Evolutionary conservation across 2,888 invertebrate species (phyloP).

Genomic region (Sarcophaga carnaria): DNA sequence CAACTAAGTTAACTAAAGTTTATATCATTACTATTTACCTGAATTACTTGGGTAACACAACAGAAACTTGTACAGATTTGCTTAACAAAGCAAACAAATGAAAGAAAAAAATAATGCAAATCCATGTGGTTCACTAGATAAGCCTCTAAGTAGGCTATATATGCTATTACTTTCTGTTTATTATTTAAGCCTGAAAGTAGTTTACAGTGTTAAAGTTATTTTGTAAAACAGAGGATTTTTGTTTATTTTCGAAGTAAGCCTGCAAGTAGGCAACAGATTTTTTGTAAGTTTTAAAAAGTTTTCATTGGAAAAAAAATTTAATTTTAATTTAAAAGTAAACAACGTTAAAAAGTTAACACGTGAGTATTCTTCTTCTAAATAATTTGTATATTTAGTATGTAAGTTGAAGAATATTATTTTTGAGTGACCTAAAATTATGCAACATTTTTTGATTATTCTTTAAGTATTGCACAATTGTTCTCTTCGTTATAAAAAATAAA

Average conservation of each 20-base stretch:
- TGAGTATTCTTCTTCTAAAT: not conserved
- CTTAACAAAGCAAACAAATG: not conserved
- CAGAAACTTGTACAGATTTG: slow-evolving; percentile 7
- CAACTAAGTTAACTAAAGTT: slow-evolving; percentile 23
- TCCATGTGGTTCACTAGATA: not conserved
- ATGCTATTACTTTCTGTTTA: too few relatives aligned
- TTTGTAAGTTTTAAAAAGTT: not conserved
- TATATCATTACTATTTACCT: slow-evolving; percentile 26
- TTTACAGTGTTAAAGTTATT: too few relatives aligned
- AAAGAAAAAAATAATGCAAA: not conserved
- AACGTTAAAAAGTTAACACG: not conserved
- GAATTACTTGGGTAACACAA: not conserved
- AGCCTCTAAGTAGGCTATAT: not conserved
- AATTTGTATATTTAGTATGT: not conserved
- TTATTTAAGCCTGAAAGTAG: too few relatives aligned
- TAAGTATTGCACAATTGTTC: too few relatives aligned
- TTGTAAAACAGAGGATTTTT: too few relatives aligned
- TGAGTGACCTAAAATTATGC: slow-evolving; percentile 20
- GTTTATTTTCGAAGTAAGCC: not conserved
- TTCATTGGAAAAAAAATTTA: not conserved
- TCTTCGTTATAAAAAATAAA: too few relatives aligned
- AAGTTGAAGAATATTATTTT: not conserved
- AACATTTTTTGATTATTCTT: not conserved
- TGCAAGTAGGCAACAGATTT: slow-evolving; percentile 18
- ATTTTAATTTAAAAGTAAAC: not conserved